Evolutionary conservation across 2,113 vertebrate genomes (phyloP).

Genomic region (Anoplopoma fimbria): DNA sequence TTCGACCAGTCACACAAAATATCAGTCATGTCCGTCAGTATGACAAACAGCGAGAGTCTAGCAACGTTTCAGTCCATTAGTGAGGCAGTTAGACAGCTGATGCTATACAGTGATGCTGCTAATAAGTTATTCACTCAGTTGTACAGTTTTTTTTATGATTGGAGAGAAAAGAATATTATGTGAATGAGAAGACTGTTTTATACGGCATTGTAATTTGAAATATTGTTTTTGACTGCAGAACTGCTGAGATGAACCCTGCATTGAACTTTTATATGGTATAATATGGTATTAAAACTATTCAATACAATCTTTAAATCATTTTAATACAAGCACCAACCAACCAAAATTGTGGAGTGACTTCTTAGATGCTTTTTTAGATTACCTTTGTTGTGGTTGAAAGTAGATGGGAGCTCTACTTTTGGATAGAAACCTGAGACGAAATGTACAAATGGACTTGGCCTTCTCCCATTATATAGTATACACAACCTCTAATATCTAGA

Average conservation of each 20-base stretch:
- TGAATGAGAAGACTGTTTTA: not conserved
- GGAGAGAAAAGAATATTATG: not conserved
- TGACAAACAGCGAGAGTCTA: constrained; percentile 15
- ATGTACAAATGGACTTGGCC: not conserved
- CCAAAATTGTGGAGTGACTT: too few species aligned
- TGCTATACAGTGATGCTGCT: not conserved
- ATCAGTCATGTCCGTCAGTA: constrained; percentile 34
- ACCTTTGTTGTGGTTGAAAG: too few species aligned
- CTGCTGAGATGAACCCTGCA: not conserved
- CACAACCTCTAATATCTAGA: not conserved
- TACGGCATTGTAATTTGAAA: not conserved
- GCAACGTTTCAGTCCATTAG: constrained; percentile 46
- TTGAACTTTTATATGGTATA: too few species aligned
- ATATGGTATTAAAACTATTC: not conserved
- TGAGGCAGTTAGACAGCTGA: constrained; percentile 20
- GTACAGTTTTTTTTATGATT: not conserved
- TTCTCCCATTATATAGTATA: not conserved
- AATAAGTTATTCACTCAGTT: constrained; percentile 21
- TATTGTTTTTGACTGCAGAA: not conserved
- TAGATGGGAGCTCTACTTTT: too few species aligned
- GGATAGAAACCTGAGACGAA: not conserved
- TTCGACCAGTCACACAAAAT: constrained; percentile 34
- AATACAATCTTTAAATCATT: not conserved
- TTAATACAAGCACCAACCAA: not conserved
- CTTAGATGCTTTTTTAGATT: too few species aligned